phyloP scores from a whole-genome alignment of 2,113 vertebrate genomes.

The Corynorhinus townsendii region DNA sequence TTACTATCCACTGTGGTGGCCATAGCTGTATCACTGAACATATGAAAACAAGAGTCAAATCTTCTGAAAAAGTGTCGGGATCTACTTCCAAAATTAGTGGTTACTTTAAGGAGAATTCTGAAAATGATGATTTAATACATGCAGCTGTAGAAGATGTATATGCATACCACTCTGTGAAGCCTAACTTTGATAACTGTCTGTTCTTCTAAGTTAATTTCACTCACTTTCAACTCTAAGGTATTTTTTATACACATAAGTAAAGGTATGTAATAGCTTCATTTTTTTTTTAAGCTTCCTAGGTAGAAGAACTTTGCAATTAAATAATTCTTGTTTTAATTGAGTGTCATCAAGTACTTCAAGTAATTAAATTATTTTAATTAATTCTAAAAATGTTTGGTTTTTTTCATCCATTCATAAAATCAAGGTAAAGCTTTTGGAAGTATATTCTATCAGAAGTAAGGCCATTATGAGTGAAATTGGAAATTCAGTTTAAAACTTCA shows the following conservation, averaged over 20 bases:
- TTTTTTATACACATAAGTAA: neutral
- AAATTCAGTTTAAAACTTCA: conserved; percentile 33
- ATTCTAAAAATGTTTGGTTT: conserved; percentile 14
- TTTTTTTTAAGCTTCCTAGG: neutral
- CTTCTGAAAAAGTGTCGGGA: neutral
- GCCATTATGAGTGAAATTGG: neutral
- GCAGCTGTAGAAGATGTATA: neutral
- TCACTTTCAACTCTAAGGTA: neutral
- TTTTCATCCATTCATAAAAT: neutral
- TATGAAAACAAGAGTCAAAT: neutral
- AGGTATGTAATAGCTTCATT: neutral
- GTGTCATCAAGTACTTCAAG: neutral
- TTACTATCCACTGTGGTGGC: neutral
- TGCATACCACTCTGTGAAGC: neutral
- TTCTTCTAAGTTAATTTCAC: neutral
- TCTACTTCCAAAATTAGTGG: neutral
- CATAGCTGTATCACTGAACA: neutral
- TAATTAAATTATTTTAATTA: neutral
- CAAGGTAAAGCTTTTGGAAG: neutral
- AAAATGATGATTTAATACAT: neutral
- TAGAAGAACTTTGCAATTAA: neutral
- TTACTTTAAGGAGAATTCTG: neutral
- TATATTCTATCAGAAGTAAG: neutral
- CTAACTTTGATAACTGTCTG: neutral
- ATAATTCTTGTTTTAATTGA: neutral